A percentile compares a stretch with the other conserved stretches of the same genome.
Evolutionary conservation across 2,888 invertebrate genomes (phyloP).

Genomic region (Meandrusa payeni): DNA sequence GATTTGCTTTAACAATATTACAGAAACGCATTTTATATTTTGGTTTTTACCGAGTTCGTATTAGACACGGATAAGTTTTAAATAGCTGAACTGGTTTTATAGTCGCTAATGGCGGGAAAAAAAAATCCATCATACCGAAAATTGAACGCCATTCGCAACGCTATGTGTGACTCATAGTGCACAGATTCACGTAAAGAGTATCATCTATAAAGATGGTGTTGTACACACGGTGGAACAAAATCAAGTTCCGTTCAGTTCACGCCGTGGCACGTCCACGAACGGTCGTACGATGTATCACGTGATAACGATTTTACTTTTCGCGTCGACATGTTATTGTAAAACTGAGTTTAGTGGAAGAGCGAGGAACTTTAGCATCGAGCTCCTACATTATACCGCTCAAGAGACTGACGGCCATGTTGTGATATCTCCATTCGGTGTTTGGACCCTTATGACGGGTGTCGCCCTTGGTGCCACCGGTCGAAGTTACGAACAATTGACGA

Average conservation of each 20-base stretch:
- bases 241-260: slow-evolving; percentile 39
- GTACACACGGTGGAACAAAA: slow-evolving; percentile 33
- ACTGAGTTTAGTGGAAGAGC: slow-evolving; percentile 62
- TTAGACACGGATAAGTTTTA: not conserved
- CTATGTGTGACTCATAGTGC: slow-evolving; percentile 5
- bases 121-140: not conserved
- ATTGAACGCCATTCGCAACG: slow-evolving; percentile 1
- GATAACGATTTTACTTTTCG: slow-evolving; percentile 43
- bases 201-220: slow-evolving; percentile 18
- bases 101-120: slow-evolving; percentile 1
- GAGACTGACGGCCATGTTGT: slow-evolving; percentile 65
- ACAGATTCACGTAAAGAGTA: slow-evolving; percentile 9
- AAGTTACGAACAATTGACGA: slow-evolving; percentile 52
- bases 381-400: slow-evolving; percentile 59
- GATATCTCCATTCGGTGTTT: slow-evolving; percentile 73
- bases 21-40: not conserved
- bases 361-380: slow-evolving; percentile 66
- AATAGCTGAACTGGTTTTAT: slow-evolving; percentile 15
- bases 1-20: no score
- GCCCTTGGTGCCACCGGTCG: slow-evolving; percentile 61
- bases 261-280: slow-evolving; percentile 41
- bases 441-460: slow-evolving; percentile 71
- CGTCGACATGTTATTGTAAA: slow-evolving; percentile 50
- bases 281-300: slow-evolving; percentile 47
- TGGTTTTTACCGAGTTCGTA: slow-evolving; percentile 7